Evolutionary conservation across 2,888 invertebrate species (phyloP).

Genomic region (Epirrita christyi): DNA sequence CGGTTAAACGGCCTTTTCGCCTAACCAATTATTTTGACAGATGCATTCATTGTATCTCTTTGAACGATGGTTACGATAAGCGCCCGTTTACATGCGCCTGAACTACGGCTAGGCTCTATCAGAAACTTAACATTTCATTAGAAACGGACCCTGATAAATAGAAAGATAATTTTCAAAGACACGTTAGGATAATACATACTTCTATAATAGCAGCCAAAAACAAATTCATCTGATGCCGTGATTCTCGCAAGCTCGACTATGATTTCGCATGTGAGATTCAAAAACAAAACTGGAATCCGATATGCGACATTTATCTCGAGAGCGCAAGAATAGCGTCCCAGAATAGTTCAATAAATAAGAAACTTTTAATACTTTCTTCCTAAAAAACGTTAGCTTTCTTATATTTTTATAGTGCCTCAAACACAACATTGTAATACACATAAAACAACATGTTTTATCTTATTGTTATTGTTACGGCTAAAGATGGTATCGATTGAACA

Average conservation of each 20-base stretch:
- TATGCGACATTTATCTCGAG: neutral
- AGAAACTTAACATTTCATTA: neutral
- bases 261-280: too few species aligned
- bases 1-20: too few species aligned
- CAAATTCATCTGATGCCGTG: neutral
- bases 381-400: conserved; percentile 15
- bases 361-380: conserved; percentile 11
- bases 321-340: neutral
- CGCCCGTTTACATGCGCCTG: neutral
- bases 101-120: neutral
- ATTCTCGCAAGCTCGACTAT: neutral
- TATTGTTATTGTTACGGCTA: conserved; percentile 19
- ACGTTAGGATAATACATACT: neutral
- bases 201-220: neutral
- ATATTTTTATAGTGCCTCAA: conserved; percentile 14
- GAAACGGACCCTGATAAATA: neutral
- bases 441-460: conserved; percentile 19
- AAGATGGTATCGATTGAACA: neutral
- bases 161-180: too few species aligned
- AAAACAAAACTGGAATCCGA: too few species aligned
- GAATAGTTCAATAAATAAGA: neutral
- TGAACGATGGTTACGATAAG: too few species aligned
- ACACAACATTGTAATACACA: conserved; percentile 14
- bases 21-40: too few species aligned
- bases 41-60: too few species aligned